Percentiles rank a stretch among this genome's conserved stretches.
phyloP scores from a whole-genome alignment of 2,888 invertebrate genomes.

The Elgonia sp. region DNA sequence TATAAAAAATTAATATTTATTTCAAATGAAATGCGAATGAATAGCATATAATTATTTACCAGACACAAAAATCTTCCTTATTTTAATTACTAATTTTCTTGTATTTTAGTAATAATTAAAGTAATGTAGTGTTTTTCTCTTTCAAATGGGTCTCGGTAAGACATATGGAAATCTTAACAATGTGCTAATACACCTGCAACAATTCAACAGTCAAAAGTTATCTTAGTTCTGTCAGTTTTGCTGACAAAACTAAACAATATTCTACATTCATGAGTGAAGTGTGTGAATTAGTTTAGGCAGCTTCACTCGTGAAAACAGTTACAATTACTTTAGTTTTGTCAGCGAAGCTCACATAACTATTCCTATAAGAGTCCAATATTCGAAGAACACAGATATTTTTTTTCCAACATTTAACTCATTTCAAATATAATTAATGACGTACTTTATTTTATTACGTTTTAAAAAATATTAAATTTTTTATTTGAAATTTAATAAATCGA shows the following conservation, averaged over 20 bases:
- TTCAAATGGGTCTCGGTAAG: no score
- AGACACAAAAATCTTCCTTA: no score
- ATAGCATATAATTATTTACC: no score
- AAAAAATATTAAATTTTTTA: no score
- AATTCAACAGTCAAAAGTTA: slow-evolving; percentile 45
- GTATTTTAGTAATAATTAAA: no score
- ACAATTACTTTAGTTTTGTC: slow-evolving; percentile 67
- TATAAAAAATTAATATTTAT: no score
- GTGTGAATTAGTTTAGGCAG: slow-evolving; percentile 66
- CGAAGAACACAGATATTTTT: neutral
- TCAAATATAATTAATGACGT: neutral
- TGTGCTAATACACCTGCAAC: slow-evolving; percentile 13
- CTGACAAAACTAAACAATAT: slow-evolving; percentile 70
- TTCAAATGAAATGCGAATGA: no score
- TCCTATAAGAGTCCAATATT: slow-evolving; percentile 16
- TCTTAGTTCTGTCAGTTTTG: slow-evolving; percentile 59
- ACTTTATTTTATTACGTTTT: no score
- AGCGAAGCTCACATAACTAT: slow-evolving; percentile 42
- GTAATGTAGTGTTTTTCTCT: no score
- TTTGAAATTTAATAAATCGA: no score
- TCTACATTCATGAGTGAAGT: slow-evolving; percentile 62
- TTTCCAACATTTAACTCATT: neutral
- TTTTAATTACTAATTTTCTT: no score
- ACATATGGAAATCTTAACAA: slow-evolving; percentile 27
- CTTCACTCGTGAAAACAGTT: slow-evolving; percentile 25